Percentiles rank a stretch among this genome's conserved stretches.
These are phyloP conservation scores for Drosophila varians DNA, from an alignment of 1,140 invertebrate genomes.

Conservation along the genomic window DNA sequence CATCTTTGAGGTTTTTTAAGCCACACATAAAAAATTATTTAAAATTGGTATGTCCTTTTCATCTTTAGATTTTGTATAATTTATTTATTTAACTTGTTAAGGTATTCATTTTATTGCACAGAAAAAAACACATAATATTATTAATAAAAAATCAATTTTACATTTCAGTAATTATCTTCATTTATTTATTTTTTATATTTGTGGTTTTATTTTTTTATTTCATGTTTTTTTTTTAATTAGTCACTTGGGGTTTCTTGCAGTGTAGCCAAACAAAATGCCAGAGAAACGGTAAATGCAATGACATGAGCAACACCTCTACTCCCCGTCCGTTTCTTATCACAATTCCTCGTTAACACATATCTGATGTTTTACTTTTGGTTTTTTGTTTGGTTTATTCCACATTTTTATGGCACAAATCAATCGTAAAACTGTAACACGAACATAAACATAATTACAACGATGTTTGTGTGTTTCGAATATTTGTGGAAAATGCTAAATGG, in stretches of 20 bases:
- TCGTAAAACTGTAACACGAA: constrained; percentile 21
- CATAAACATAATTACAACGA: constrained; percentile 23
- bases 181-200: background rate
- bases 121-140: too few species aligned
- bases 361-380: background rate
- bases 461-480: too few species aligned
- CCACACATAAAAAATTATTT: too few species aligned
- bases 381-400: background rate
- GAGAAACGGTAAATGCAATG: constrained; percentile 19
- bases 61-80: too few species aligned
- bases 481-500: too few species aligned
- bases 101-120: too few species aligned
- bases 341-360: background rate
- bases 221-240: background rate
- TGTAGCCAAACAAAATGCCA: constrained; percentile 1
- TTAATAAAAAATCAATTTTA: too few species aligned
- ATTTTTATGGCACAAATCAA: constrained; percentile 21
- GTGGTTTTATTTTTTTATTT: background rate
- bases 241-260: too few species aligned
- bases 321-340: constrained; percentile 37
- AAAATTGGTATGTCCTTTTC: too few species aligned
- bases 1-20: too few species aligned
- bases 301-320: constrained; percentile 37
- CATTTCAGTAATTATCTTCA: too few species aligned
- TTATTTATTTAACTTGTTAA: too few species aligned